Conservation (phyloP, 2,113 vertebrate genomes). For the Pungitius pungitius region DNA sequence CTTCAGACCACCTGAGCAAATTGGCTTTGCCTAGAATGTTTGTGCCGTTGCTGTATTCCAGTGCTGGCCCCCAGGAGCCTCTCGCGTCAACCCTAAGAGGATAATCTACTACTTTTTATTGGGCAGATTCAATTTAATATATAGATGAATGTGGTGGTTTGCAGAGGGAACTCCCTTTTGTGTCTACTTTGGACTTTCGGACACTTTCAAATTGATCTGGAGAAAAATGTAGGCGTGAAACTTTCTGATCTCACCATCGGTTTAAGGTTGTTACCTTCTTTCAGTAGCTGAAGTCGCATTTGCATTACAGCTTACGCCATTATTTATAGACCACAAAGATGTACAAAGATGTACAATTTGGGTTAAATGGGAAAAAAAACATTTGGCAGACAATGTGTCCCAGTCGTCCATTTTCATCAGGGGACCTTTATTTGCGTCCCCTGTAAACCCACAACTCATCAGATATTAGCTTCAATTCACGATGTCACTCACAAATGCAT, state of each 20-base stretch:
- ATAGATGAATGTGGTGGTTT: not conserved
- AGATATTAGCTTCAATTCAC: not conserved
- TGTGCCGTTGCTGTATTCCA: not conserved
- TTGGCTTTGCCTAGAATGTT: constrained; percentile 2
- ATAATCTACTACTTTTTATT: not conserved
- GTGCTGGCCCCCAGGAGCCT: constrained; percentile 5
- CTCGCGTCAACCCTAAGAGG: constrained; percentile 4
- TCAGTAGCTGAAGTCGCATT: not conserved
- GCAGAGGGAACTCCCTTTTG: not conserved
- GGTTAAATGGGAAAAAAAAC: not conserved
- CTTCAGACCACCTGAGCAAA: constrained; percentile 5
- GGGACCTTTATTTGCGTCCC: not conserved
- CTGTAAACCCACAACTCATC: not conserved
- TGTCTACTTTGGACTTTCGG: not conserved
- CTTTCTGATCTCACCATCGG: no score
- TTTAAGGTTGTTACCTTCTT: no score
- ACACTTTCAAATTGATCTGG: not conserved
- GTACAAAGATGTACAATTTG: not conserved
- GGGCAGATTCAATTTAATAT: not conserved
- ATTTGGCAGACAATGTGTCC: not conserved
- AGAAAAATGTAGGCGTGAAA: not conserved
- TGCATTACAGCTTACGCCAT: not conserved
- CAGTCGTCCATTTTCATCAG: not conserved
- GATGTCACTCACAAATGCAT: not conserved
- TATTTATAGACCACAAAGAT: not conserved